A percentile compares a stretch with the other conserved stretches of the same genome.
These are phyloP conservation scores for Ctenopoma kingsleyae DNA, from an alignment of 2,797 vertebrate genomes.

Conservation along the genomic window DNA sequence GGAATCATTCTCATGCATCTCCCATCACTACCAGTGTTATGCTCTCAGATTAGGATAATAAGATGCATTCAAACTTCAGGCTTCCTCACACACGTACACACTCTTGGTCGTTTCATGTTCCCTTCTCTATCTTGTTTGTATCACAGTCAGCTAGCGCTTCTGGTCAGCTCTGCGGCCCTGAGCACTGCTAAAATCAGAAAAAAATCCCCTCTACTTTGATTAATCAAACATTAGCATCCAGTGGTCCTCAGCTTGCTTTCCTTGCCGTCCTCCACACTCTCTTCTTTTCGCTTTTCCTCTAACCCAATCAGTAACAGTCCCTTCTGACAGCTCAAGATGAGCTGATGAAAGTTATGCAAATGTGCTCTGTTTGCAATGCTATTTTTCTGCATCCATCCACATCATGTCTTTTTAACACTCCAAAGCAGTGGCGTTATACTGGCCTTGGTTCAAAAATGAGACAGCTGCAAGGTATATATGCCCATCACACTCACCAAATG, in stretches of 20 bases:
- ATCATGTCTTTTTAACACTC: constrained; percentile 75
- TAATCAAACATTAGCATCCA: constrained; percentile 88
- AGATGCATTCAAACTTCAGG: constrained; percentile 79
- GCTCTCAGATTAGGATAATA: constrained; percentile 79
- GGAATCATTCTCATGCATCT: constrained; percentile 69
- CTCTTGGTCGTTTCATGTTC: constrained; percentile 75
- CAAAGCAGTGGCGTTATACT: constrained; percentile 52
- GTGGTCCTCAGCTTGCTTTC: constrained; percentile 75
- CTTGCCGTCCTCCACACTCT: constrained; percentile 68
- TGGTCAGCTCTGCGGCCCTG: constrained; percentile 80
- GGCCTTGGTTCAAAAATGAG: constrained; percentile 62
- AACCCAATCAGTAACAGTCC: constrained; percentile 79
- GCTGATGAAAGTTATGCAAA: constrained; percentile 87
- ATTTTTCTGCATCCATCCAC: constrained; percentile 78
- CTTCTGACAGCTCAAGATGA: constrained; percentile 78
- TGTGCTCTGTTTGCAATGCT: constrained; percentile 82
- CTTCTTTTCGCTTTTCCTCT: constrained; percentile 71
- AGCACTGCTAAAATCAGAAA: constrained; percentile 64
- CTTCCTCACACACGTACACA: constrained; percentile 34
- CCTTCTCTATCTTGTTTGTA: constrained; percentile 75
- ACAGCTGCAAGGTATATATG: constrained; percentile 43
- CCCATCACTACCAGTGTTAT: constrained; percentile 59
- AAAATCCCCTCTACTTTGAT: constrained; percentile 80
- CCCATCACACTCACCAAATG: constrained; percentile 26
- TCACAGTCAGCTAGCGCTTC: constrained; percentile 70